These are phyloP conservation scores for Hoplodrina blanda DNA, from an alignment of 2,888 invertebrate species.

Conservation along the genomic window DNA sequence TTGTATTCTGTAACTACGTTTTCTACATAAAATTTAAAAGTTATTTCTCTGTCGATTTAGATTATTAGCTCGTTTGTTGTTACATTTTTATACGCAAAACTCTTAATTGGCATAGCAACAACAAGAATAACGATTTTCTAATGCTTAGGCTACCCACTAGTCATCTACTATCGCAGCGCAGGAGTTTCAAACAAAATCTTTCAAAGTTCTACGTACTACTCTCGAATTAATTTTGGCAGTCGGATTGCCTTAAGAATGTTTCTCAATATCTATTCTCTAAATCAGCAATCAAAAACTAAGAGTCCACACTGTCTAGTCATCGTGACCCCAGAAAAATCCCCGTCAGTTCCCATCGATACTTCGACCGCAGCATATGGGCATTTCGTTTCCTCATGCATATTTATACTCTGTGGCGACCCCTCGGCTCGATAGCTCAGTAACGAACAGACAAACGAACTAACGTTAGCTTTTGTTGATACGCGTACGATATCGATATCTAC, in stretches of 20 bases:
- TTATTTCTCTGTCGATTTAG: background rate
- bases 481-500: conserved; percentile 52
- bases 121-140: background rate
- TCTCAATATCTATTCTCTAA: conserved; percentile 25
- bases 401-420: conserved; percentile 59
- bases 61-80: background rate
- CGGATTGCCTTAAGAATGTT: background rate
- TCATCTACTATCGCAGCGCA: no score
- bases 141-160: no score
- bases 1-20: no score
- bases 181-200: background rate
- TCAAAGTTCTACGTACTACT: background rate
- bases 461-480: conserved; percentile 59
- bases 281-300: conserved; percentile 29
- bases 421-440: conserved; percentile 56
- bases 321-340: conserved; percentile 48
- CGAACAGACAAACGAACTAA: conserved; percentile 59
- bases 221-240: conserved; percentile 1
- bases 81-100: background rate
- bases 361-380: conserved; percentile 60
- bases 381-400: conserved; percentile 66
- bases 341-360: conserved; percentile 49
- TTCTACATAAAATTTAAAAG: no score
- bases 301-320: conserved; percentile 37
- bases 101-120: background rate